phyloP scores from a whole-genome alignment of 2,113 vertebrate genomes.

The Protomyctophum bolini region DNA sequence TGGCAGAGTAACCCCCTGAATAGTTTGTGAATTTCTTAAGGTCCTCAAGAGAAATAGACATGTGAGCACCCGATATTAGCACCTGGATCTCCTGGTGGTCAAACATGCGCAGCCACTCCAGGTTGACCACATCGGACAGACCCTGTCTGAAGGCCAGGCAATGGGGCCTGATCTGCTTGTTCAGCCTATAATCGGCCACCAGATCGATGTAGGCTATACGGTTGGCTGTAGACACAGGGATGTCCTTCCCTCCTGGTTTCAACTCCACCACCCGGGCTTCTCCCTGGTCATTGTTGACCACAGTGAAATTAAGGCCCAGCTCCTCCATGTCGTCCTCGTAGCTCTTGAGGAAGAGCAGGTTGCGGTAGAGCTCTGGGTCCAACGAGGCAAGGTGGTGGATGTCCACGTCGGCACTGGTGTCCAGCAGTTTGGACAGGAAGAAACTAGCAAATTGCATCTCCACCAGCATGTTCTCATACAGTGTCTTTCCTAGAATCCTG shows the following conservation, averaged over 20 bases:
- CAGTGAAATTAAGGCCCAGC: conserved; percentile 95
- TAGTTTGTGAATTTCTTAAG: conserved; percentile 98
- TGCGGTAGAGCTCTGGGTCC: conserved; percentile 96
- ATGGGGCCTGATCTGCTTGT: conserved; percentile 94
- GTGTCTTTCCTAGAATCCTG: conserved; percentile 96
- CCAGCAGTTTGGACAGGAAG: conserved; percentile 96
- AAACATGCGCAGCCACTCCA: conserved; percentile 98
- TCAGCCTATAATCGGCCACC: conserved; percentile 93
- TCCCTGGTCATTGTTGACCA: conserved; percentile 97
- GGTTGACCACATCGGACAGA: conserved; percentile 93
- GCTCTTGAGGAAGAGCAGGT: conserved; percentile 98
- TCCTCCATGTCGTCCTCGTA: conserved; percentile 97
- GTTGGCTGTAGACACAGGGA: conserved; percentile 94
- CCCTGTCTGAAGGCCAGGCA: conserved; percentile 97
- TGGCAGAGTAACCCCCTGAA: conserved; percentile 94
- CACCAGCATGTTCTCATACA: conserved; percentile 99
- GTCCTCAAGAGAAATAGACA: conserved; percentile 95
- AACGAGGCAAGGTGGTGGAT: conserved; percentile 97
- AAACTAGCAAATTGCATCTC: conserved; percentile 97
- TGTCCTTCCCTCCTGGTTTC: conserved; percentile 91
- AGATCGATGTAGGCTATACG: conserved; percentile 95
- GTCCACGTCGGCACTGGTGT: conserved; percentile 96
- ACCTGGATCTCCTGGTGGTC: conserved; percentile 99
- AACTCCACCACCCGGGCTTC: conserved; percentile 97
- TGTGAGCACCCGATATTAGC: conserved; percentile 94